phyloP scores from a whole-genome alignment of 1,140 invertebrate genomes.

The Drosophila nasuta region DNA sequence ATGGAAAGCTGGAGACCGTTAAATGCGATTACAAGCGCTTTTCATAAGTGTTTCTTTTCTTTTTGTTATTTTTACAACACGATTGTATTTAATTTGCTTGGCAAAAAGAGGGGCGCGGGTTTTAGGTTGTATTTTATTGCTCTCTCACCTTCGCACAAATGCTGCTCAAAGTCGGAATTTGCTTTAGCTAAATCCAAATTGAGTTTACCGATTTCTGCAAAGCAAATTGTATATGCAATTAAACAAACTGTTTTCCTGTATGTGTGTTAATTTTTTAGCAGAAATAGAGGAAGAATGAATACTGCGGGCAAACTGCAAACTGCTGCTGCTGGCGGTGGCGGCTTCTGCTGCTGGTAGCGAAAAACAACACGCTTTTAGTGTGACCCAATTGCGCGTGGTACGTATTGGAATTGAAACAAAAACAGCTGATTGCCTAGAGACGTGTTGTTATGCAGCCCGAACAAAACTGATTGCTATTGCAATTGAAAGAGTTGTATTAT shows the following conservation, averaged over 20 bases:
- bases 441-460: conserved; percentile 39
- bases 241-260: not conserved
- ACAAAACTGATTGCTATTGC: conserved; percentile 10
- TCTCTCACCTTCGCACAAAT: conserved; percentile 80
- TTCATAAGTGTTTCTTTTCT: conserved; percentile 28
- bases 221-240: conserved; percentile 30
- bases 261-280: conserved; percentile 31
- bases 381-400: conserved; percentile 52
- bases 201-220: conserved; percentile 79
- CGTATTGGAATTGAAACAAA: conserved; percentile 38
- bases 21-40: conserved; percentile 27
- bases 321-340: conserved; percentile 33
- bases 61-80: conserved; percentile 17
- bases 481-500: conserved; percentile 37
- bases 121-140: conserved; percentile 1
- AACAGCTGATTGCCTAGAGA: conserved; percentile 56
- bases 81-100: not conserved
- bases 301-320: conserved; percentile 50
- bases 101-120: not conserved
- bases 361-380: conserved; percentile 57
- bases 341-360: conserved; percentile 4
- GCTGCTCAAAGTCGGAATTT: conserved; percentile 79
- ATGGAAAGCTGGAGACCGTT: not conserved
- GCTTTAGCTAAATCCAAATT: conserved; percentile 78
- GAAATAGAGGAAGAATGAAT: conserved; percentile 43